Conservation (phyloP, 2,888 invertebrate genomes). For the Sclerodermus sp. region DNA sequence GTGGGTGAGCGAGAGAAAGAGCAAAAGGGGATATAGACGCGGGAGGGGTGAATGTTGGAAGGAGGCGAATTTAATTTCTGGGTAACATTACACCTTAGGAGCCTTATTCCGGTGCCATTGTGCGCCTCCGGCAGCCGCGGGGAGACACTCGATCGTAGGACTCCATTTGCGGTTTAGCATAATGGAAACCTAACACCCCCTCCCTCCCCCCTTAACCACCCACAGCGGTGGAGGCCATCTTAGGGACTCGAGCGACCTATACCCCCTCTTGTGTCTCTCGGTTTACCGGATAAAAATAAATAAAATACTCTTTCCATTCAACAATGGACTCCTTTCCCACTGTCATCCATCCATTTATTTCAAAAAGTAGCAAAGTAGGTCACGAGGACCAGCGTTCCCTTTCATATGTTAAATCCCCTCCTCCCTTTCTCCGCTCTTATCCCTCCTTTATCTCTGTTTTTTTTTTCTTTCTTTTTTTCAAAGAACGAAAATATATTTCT, state of each 20-base stretch:
- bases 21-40: constrained; percentile 6
- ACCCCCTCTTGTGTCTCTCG: constrained; percentile 5
- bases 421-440: constrained; percentile 1
- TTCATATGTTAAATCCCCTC: background rate
- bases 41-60: constrained; percentile 30
- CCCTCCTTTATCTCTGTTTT: no score
- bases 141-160: constrained; percentile 58
- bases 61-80: constrained; percentile 52
- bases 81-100: constrained; percentile 56
- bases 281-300: background rate
- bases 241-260: constrained; percentile 34
- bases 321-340: no score
- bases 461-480: no score
- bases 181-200: constrained; percentile 56
- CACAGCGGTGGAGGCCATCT: no score
- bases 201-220: background rate
- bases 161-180: constrained; percentile 59
- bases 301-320: no score
- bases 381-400: background rate
- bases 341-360: no score
- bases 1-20: background rate
- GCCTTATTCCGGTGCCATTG: constrained; percentile 48
- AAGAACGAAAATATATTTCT: no score
- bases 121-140: constrained; percentile 38
- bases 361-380: no score